Percentiles rank a stretch among this genome's conserved stretches.
Evolutionary conservation across 2,113 vertebrate species (phyloP).

Genomic region (Poicephalus meyeri): DNA sequence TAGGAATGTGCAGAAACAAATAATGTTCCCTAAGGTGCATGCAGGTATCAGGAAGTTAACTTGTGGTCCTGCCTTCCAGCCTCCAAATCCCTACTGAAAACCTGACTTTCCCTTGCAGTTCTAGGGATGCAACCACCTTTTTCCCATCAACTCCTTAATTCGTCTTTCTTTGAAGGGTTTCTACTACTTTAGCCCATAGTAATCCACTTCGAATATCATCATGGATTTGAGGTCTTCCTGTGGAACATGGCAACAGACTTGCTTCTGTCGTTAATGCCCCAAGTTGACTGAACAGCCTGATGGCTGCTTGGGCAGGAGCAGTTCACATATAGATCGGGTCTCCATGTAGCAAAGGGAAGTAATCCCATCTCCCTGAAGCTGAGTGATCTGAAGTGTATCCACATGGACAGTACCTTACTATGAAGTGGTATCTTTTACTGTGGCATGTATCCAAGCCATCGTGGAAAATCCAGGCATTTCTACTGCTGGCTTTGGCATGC

Average conservation of each 20-base stretch:
- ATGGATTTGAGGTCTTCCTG: not conserved
- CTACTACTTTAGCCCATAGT: not conserved
- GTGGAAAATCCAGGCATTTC: not conserved
- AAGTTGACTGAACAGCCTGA: not conserved
- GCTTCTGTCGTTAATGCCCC: not conserved
- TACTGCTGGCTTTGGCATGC: not conserved
- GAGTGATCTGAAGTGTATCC: not conserved
- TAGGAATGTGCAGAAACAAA: not conserved
- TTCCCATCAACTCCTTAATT: not conserved
- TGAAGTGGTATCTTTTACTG: not conserved
- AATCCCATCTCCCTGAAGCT: not conserved
- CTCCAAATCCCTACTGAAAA: not conserved
- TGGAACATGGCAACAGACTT: not conserved
- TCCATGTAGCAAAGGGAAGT: not conserved
- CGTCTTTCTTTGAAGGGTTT: not conserved
- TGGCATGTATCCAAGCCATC: not conserved
- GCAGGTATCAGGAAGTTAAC: not conserved
- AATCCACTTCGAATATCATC: not conserved
- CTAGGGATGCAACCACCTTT: not conserved
- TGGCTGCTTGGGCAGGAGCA: not conserved
- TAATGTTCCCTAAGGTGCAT: not conserved
- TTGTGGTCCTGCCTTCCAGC: not conserved
- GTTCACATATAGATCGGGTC: rapidly evolving
- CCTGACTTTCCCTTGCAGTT: not conserved
- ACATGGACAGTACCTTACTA: not conserved